Base-by-base conservation (phyloP, 2,113 vertebrate genomes). In the Pimephales promelas region DNA sequence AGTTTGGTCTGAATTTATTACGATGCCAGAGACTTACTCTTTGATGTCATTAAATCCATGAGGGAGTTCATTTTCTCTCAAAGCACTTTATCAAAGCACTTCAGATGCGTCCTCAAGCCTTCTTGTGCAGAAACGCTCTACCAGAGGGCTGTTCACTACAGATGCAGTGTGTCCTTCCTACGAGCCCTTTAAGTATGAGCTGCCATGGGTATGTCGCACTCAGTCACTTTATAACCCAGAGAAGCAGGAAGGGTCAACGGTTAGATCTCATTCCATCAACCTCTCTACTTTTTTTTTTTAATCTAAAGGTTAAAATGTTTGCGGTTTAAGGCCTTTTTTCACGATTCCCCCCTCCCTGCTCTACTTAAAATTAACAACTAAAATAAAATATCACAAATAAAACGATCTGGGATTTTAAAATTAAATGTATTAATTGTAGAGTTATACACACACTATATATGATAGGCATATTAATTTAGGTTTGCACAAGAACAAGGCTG, bases 21-120 rank as follows among this genome's bases (percentile, higher is more conserved):
- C 92, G 91, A 92, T 89, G 91, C 91, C 87, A 84, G 86, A 62
- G 92, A 70, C 89, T 94, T 92, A 54, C 90, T 94, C 92, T 94
- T 93, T 94, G 92, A 94, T 94, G 91, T 92, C 95, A 95, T 96
- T 95, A 95, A 93, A 90, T 93, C 94, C 90, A 75, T 88, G 90
- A 92, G 93, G 88, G 92, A 94, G 89, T 89, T 95, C 94, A 93
- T 94, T 92, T 87, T 82, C 91, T 84, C 80, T 81, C 68, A 83
- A 85, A 90, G 80, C 71, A 18, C 86, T 86, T 88, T 94, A 88
- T 89, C 77, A 64, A 88, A 90, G 88, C 88, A 52, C 86, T 84
- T 92, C 90, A 84, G 49, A 87, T 10, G 36, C 78, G 86, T 81
- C 76, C 82, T 80, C 68, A 24, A 83, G 78, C 72, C 28, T 85